These are phyloP conservation scores for Synergus itoensis DNA, from an alignment of 2,888 invertebrate genomes.

Conservation along the genomic window DNA sequence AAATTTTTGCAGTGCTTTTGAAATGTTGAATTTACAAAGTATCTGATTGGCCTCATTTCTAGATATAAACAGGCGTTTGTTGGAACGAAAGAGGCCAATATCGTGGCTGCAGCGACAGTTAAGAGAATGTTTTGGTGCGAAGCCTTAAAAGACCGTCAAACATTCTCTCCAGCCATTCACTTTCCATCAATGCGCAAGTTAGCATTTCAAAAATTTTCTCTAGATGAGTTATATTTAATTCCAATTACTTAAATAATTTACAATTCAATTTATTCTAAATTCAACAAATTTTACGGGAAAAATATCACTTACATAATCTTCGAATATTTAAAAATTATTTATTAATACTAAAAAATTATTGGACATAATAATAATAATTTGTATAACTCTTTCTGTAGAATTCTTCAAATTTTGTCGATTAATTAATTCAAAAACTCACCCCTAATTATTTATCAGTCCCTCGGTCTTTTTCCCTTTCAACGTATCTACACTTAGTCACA, in stretches of 20 bases:
- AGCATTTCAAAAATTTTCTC: background rate
- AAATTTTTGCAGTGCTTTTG: background rate
- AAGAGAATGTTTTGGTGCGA: background rate
- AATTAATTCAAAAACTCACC: background rate
- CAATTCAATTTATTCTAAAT: background rate
- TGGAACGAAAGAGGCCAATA: background rate
- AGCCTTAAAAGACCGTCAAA: constrained; percentile 6
- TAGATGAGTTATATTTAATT: background rate
- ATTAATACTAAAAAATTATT: too few relatives aligned
- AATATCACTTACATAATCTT: too few relatives aligned
- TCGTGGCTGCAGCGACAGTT: background rate
- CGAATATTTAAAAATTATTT: too few relatives aligned
- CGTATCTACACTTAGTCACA: background rate
- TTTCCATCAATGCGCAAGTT: background rate
- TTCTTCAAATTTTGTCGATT: background rate
- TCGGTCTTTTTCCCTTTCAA: background rate
- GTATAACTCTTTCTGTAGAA: background rate
- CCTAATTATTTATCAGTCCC: background rate
- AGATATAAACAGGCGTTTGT: background rate
- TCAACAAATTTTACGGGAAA: too few relatives aligned
- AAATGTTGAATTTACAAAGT: background rate
- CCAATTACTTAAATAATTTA: background rate
- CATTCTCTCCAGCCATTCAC: constrained; percentile 12
- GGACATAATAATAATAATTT: background rate
- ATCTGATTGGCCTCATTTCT: constrained; percentile 8